These are phyloP conservation scores for Lycocorax pyrrhopterus DNA, from an alignment of 2,113 vertebrate genomes.

Conservation along the genomic window DNA sequence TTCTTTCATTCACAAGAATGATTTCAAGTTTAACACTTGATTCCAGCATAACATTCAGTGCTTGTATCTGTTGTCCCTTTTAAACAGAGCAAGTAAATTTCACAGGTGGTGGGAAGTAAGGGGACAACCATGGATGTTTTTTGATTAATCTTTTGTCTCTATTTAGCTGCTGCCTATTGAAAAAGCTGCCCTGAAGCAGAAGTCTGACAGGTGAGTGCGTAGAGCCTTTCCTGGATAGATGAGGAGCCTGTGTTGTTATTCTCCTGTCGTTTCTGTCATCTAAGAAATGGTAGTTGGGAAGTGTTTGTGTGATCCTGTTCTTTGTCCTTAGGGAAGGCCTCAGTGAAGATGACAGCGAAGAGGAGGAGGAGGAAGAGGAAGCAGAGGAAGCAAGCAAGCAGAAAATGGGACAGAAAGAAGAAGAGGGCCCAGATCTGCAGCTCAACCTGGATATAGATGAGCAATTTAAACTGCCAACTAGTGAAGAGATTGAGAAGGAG, in stretches of 20 bases:
- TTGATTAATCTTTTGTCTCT: background rate
- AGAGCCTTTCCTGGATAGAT: background rate
- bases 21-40: background rate
- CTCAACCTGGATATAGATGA: constrained; percentile 84
- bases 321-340: constrained; percentile 28
- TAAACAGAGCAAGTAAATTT: background rate
- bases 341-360: constrained; percentile 69
- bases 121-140: background rate
- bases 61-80: background rate
- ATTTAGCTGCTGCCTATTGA: constrained; percentile 91
- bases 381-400: background rate
- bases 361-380: background rate
- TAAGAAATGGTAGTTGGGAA: background rate
- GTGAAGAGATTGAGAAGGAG: constrained; percentile 81
- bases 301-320: background rate
- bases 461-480: constrained; percentile 78
- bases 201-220: constrained; percentile 57
- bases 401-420: constrained; percentile 13
- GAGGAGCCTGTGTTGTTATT: background rate
- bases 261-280: background rate
- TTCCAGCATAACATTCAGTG: rapidly evolving
- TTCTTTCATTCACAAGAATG: background rate
- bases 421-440: constrained; percentile 75
- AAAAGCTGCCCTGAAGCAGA: constrained; percentile 83
- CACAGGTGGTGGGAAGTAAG: background rate